Conservation (phyloP, 2,797 vertebrate genomes). For the Gouania willdenowi region DNA sequence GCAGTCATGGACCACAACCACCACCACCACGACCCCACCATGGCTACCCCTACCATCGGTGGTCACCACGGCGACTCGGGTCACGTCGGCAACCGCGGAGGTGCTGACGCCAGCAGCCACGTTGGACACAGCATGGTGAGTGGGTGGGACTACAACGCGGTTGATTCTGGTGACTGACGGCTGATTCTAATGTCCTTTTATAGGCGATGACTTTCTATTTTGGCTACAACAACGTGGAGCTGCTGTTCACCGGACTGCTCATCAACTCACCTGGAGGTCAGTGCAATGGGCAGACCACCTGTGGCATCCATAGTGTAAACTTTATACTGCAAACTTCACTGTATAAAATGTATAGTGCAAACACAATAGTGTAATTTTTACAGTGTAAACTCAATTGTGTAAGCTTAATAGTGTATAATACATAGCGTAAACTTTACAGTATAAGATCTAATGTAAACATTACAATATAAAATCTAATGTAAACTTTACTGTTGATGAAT, state of each 20-base stretch:
- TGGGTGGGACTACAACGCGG: fast-evolving
- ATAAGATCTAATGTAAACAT: too few relatives aligned
- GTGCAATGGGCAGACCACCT: not conserved
- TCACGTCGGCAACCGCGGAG: slow-evolving; percentile 5
- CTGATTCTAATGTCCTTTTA: slow-evolving; percentile 18
- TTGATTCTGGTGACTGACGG: too few relatives aligned
- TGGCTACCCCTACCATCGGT: not conserved
- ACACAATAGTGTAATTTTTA: too few relatives aligned
- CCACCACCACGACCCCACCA: slow-evolving; percentile 12
- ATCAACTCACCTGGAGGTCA: slow-evolving; percentile 92
- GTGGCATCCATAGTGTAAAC: too few relatives aligned
- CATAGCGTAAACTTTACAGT: too few relatives aligned
- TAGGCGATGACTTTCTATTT: slow-evolving; percentile 95
- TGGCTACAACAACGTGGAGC: slow-evolving; percentile 79
- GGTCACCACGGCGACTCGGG: too few relatives aligned
- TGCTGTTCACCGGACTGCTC: slow-evolving; percentile 86
- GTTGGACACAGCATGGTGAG: slow-evolving; percentile 51
- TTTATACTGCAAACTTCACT: too few relatives aligned
- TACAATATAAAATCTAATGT: too few relatives aligned
- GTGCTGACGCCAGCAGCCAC: not conserved
- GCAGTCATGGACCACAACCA: slow-evolving; percentile 19
- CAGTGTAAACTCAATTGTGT: too few relatives aligned
- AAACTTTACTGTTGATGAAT: too few relatives aligned
- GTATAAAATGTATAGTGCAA: too few relatives aligned
- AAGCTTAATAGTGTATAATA: too few relatives aligned